Conservation (phyloP, 2,888 invertebrate genomes). For the Ichneumon xanthorius region DNA sequence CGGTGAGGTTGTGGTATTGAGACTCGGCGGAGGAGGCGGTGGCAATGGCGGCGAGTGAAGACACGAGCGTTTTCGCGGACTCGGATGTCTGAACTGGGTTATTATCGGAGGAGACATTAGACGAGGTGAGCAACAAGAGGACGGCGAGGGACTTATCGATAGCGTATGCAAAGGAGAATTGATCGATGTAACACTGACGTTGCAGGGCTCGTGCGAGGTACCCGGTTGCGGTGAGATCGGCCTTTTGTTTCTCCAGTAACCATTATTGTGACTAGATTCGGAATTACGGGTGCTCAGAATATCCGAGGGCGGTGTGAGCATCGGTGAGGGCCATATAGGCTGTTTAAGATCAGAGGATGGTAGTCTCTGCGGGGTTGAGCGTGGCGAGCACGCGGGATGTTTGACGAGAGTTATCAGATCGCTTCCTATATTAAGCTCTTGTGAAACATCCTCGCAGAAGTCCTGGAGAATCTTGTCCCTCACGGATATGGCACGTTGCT, state of each 20-base stretch:
- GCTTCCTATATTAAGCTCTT: conserved; percentile 82
- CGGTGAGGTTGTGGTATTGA: conserved; percentile 32
- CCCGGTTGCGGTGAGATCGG: conserved; percentile 81
- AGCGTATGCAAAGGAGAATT: conserved; percentile 81
- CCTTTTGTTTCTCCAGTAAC: conserved; percentile 68
- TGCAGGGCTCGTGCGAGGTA: conserved; percentile 77
- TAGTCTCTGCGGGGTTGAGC: conserved; percentile 82
- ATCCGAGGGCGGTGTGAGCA: conserved; percentile 81
- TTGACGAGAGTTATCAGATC: conserved; percentile 83
- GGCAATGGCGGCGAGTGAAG: conserved; percentile 81
- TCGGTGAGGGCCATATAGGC: conserved; percentile 78
- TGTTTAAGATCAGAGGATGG: conserved; percentile 79
- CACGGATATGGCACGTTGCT: conserved; percentile 79
- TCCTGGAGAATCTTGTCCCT: conserved; percentile 83
- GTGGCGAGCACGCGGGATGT: conserved; percentile 83
- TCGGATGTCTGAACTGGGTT: conserved; percentile 76
- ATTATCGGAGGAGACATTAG: conserved; percentile 82
- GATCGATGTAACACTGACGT: conserved; percentile 76
- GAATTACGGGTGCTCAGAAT: conserved; percentile 82
- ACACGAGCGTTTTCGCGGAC: conserved; percentile 79
- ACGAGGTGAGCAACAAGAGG: conserved; percentile 78
- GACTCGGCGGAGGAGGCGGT: conserved; percentile 69
- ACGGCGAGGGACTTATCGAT: conserved; percentile 81
- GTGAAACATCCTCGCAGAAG: conserved; percentile 83
- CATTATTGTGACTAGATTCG: conserved; percentile 81